phyloP scores from a whole-genome alignment of 2,888 invertebrate genomes.

The Cinara cedri region DNA sequence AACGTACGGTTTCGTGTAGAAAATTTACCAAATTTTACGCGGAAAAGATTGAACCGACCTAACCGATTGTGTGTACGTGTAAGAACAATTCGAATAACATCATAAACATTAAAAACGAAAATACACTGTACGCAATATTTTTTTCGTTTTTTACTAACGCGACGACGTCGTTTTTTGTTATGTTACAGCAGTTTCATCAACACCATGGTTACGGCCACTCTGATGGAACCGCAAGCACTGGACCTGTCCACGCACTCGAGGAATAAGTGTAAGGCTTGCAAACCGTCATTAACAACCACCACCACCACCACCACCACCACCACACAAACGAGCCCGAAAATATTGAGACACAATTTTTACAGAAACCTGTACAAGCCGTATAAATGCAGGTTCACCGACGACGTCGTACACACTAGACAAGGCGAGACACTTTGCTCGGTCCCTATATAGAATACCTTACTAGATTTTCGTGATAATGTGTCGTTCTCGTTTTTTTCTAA shows the following conservation, averaged over 20 bases:
- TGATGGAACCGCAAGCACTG: slow-evolving; percentile 52
- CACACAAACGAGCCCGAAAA: slow-evolving; percentile 41
- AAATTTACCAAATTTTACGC: too few species aligned
- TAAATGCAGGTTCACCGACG: slow-evolving; percentile 30
- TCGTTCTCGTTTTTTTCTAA: not conserved
- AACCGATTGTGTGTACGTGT: too few species aligned
- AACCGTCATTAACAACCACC: slow-evolving; percentile 7
- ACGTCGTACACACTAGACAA: slow-evolving; percentile 33
- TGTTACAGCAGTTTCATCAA: slow-evolving; percentile 47
- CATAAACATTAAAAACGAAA: too few species aligned
- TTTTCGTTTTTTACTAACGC: not conserved
- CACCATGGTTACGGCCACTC: slow-evolving; percentile 50
- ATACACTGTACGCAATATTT: too few species aligned
- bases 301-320: not conserved
- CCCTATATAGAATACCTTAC: slow-evolving; percentile 19
- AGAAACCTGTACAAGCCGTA: slow-evolving; percentile 48
- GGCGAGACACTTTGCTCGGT: slow-evolving; percentile 24
- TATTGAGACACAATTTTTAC: slow-evolving; percentile 44
- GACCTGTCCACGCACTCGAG: slow-evolving; percentile 50
- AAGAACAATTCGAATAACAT: too few species aligned
- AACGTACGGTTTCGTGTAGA: too few species aligned
- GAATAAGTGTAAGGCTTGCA: slow-evolving; percentile 43
- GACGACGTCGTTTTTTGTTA: not conserved
- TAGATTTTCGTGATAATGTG: not conserved
- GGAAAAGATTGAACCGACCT: too few species aligned